phyloP scores from a whole-genome alignment of 2,888 invertebrate species.

The Matsumyia berberina region DNA sequence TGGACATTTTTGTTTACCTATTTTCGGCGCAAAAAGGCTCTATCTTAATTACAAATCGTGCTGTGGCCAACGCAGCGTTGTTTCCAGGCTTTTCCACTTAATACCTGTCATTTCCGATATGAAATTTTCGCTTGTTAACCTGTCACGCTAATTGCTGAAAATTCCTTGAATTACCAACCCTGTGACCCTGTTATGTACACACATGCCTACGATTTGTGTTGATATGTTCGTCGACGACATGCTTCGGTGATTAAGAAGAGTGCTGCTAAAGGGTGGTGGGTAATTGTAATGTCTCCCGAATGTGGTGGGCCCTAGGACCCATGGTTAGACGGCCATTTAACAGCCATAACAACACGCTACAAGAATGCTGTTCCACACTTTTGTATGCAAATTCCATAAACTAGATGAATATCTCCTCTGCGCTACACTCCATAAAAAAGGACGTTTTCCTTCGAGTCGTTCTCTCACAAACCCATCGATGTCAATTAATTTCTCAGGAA shows the following conservation, averaged over 20 bases:
- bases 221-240: constrained; percentile 1
- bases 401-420: neutral
- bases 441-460: neutral
- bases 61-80: constrained; percentile 29
- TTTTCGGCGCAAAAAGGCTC: neutral
- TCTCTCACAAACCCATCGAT: neutral
- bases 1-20: neutral
- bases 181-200: neutral
- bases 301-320: neutral
- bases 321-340: neutral
- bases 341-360: neutral
- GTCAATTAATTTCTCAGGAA: constrained; percentile 12
- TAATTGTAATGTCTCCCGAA: constrained; percentile 20
- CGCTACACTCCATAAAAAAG: neutral
- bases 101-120: constrained; percentile 50
- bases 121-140: constrained; percentile 54
- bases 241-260: constrained; percentile 25
- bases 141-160: constrained; percentile 50
- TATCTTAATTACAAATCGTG: constrained; percentile 51
- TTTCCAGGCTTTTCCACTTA: constrained; percentile 37
- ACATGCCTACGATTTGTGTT: neutral
- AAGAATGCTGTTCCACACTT: neutral
- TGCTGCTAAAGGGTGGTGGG: neutral
- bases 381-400: neutral
- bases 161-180: constrained; percentile 32